Conservation (phyloP, 2,797 vertebrate species). For the Pseudochromis fuscus region DNA sequence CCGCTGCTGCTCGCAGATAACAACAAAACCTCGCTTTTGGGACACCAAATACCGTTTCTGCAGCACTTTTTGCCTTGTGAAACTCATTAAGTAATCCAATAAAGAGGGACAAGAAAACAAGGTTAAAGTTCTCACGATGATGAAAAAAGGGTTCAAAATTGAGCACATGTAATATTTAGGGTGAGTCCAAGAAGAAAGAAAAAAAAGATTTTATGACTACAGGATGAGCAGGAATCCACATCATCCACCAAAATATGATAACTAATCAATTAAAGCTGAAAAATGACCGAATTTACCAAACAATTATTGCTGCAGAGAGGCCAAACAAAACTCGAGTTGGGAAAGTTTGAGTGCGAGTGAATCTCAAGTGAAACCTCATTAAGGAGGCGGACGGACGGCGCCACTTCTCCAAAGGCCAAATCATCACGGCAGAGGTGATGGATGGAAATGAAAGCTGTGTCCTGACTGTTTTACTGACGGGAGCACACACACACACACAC, state of each 20-base stretch:
- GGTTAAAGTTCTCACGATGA: constrained; percentile 65
- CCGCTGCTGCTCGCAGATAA: constrained; percentile 44
- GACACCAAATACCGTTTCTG: constrained; percentile 62
- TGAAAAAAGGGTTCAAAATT: constrained; percentile 26
- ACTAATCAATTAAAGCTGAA: constrained; percentile 3
- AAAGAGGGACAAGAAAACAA: constrained; percentile 42
- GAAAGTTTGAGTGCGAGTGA: constrained; percentile 30
- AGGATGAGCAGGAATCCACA: constrained; percentile 27
- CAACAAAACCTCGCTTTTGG: constrained; percentile 64
- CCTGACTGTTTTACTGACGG: constrained; percentile 39
- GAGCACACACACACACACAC: constrained; percentile 32
- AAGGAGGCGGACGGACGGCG: constrained; percentile 19
- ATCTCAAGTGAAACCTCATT: constrained; percentile 31
- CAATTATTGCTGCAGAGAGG: background rate
- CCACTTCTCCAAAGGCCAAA: constrained; percentile 42
- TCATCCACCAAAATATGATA: background rate
- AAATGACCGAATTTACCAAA: constrained; percentile 16
- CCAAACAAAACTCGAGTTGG: background rate
- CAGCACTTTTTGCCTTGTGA: constrained; percentile 42
- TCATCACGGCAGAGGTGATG: constrained; percentile 48
- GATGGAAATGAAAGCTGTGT: constrained; percentile 60
- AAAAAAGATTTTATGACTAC: constrained; percentile 1
- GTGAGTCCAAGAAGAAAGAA: constrained; percentile 5
- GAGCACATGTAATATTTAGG: constrained; percentile 50
- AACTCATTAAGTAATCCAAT: constrained; percentile 70